Evolutionary conservation across 1,140 invertebrate genomes (phyloP), one percentile per base, ranked within the genome.

Genomic region (Pteromalus puparum): DNA sequence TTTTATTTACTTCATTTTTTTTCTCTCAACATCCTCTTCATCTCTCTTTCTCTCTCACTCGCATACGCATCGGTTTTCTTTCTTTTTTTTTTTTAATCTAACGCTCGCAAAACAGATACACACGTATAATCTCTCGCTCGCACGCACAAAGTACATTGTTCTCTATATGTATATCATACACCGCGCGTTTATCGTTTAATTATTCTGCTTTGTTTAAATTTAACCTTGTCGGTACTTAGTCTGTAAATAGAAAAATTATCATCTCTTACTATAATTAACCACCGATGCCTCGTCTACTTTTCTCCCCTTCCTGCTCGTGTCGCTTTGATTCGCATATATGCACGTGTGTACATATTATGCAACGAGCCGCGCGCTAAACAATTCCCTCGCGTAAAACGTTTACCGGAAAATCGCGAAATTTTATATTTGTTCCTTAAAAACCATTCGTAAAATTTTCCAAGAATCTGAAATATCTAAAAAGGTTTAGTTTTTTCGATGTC

Each of bases 181-280:
- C 24, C 76, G 73, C 72, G 28, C 72, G 30, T 10, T 81, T 77
- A 81, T 80, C 48, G 18, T 26, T 30, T 84, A 79, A 72, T 80
- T 65, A 46, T 78, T 82, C 26, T 82, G 67, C 48, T 77, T 61
- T 75, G 24, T 82, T 82, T 85, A 81, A 80, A 82, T 80, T 85
- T 70, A 87, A 79, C 26, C 80, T 85, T 82, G 61, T 78, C 42
- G 79, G 80, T 81, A 82, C 80, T 82, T 82, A 85, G 88, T 89
- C 86, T 90, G 89, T 92, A 92, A 92, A 92, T 93, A 93, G 91
- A 93, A 85, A 93, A 92, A 92, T 92, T 92, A 92, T 93, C 90
- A 91, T 92, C 91, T 93, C 89, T 93, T 91, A 91, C 88, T 90
- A 89, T 92, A 89, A 89, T 91, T 65, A 80, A 92, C 89, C 91